Evolutionary conservation across 2,797 vertebrate species (phyloP).

Genomic region (Poeciliopsis presidionis): DNA sequence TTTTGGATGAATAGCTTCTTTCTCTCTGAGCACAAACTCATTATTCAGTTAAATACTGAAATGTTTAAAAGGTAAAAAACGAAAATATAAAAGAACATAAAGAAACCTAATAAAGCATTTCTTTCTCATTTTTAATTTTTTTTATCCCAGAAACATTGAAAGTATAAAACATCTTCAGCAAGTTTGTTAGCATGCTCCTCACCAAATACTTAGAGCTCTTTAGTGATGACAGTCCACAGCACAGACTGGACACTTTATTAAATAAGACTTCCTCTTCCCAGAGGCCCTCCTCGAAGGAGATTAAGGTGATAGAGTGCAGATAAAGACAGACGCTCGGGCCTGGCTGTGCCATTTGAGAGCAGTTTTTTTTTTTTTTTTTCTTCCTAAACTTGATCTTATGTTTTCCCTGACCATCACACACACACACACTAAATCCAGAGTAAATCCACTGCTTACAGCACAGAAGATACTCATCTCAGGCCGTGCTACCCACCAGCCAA

Average conservation of each 20-base stretch:
- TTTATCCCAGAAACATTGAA: not conserved
- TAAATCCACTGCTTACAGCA: constrained; percentile 8
- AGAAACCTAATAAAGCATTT: not conserved
- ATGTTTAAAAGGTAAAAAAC: not conserved
- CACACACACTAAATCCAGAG: constrained; percentile 18
- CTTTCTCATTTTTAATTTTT: too few relatives aligned
- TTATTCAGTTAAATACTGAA: not conserved
- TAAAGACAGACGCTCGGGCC: constrained; percentile 48
- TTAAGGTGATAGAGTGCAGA: constrained; percentile 63
- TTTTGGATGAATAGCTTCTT: not conserved
- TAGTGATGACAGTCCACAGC: constrained; percentile 38
- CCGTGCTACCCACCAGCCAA: constrained; percentile 26
- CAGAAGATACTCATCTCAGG: constrained; percentile 32
- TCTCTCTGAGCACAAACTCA: not conserved
- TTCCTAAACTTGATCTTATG: constrained; percentile 37
- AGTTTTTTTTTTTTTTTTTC: constrained; percentile 28
- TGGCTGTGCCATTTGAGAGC: constrained; percentile 30
- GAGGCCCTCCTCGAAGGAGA: constrained; percentile 61
- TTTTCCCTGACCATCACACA: constrained; percentile 12
- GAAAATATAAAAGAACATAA: not conserved
- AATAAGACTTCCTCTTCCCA: constrained; percentile 44
- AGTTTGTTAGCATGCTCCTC: constrained; percentile 14
- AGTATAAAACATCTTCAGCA: not conserved
- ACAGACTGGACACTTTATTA: constrained; percentile 59
- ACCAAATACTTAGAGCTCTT: constrained; percentile 21